A percentile compares a stretch with the other conserved stretches of the same genome.
phyloP scores from a whole-genome alignment of 2,888 invertebrate genomes.

The Drosophila rubida region DNA sequence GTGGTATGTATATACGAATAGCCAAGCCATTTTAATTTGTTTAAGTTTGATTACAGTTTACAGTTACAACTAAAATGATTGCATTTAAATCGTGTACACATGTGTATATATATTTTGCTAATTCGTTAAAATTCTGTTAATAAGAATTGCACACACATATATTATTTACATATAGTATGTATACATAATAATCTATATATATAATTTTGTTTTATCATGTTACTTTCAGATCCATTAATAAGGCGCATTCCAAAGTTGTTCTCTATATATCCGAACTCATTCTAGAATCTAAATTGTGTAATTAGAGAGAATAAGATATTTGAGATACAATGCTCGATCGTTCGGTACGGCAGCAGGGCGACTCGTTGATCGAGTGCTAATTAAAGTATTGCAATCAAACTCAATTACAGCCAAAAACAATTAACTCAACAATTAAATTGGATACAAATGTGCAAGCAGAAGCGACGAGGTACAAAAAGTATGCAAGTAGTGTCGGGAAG shows the following conservation, averaged over 20 bases:
- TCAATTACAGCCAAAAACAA: conserved; percentile 69
- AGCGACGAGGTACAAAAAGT: conserved; percentile 33
- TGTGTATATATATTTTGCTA: conserved; percentile 71
- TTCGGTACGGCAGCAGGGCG: neutral
- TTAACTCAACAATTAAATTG: conserved; percentile 69
- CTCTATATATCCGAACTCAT: conserved; percentile 67
- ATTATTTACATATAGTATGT: conserved; percentile 43
- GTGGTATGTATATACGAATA: conserved; percentile 67
- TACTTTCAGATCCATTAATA: conserved; percentile 76
- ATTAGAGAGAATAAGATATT: conserved; percentile 68
- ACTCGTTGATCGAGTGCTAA: conserved; percentile 48
- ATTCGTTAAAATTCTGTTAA: conserved; percentile 54
- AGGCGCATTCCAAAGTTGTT: conserved; percentile 77
- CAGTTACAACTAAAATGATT: conserved; percentile 74
- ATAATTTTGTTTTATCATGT: conserved; percentile 30
- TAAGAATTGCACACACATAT: conserved; percentile 38
- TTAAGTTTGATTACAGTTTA: conserved; percentile 74
- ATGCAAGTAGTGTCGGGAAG: conserved; percentile 7
- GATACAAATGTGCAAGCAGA: conserved; percentile 42
- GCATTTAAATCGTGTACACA: conserved; percentile 64
- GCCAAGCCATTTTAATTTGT: conserved; percentile 78
- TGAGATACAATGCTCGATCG: conserved; percentile 39
- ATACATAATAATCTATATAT: conserved; percentile 35
- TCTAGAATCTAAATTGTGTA: conserved; percentile 68
- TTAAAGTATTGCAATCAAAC: conserved; percentile 40